A percentile compares a stretch with the other conserved stretches of the same genome.
phyloP scores from a whole-genome alignment of 2,888 invertebrate genomes.

The Tetragonisca angustula region DNA sequence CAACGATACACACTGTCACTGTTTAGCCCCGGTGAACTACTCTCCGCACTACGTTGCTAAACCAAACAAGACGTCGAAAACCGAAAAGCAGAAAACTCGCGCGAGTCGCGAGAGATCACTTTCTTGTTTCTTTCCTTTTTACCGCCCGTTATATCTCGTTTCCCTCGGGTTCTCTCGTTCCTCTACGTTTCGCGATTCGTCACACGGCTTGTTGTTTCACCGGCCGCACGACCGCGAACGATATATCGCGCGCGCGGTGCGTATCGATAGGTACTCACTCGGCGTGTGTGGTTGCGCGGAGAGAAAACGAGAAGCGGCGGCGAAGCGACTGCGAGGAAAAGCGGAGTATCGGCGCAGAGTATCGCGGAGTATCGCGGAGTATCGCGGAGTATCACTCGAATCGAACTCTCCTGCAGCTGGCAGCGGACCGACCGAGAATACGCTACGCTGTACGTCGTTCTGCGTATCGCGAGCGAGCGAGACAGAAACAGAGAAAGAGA shows the following conservation, averaged over 20 bases:
- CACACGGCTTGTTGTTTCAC: not conserved
- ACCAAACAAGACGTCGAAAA: too few species aligned
- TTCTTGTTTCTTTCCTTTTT: too few species aligned
- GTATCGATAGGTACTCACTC: too few species aligned
- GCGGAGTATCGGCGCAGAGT: conserved; percentile 39
- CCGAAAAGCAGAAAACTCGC: too few species aligned
- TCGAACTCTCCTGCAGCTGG: conserved; percentile 64
- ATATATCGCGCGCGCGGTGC: not conserved
- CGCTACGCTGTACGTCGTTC: conserved; percentile 59
- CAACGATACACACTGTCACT: too few species aligned
- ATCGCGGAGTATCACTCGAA: conserved; percentile 43
- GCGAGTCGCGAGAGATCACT: not conserved
- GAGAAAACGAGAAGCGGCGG: not conserved
- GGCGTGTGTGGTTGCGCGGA: not conserved
- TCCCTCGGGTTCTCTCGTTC: too few species aligned
- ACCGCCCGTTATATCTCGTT: too few species aligned
- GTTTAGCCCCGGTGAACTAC: too few species aligned
- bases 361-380: conserved; percentile 38
- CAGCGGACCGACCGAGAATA: conserved; percentile 67
- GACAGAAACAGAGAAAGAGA: conserved; percentile 33
- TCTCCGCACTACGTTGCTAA: too few species aligned
- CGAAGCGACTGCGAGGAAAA: conserved; percentile 19
- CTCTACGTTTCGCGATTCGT: not conserved
- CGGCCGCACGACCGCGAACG: not conserved
- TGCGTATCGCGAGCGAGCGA: conserved; percentile 53